A percentile compares a stretch with the other conserved stretches of the same genome.
These are phyloP conservation scores for Rhabditoides inermis DNA, from an alignment of 2,888 invertebrate genomes.

Conservation along the genomic window DNA sequence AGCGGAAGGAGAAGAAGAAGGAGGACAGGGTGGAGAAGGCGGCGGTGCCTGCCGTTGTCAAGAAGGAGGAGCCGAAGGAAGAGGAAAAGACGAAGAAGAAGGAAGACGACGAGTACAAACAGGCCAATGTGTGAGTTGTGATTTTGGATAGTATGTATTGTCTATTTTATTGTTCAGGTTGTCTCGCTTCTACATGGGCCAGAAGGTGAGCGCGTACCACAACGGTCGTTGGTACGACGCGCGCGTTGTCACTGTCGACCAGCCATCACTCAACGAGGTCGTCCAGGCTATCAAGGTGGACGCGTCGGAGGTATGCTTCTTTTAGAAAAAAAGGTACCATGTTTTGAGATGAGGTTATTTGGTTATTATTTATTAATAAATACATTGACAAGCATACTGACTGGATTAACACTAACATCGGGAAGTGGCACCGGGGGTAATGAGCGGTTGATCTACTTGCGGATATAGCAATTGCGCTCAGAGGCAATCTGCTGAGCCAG, in stretches of 20 bases:
- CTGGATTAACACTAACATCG: too few relatives aligned
- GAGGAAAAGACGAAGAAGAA: background rate
- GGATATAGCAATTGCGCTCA: too few relatives aligned
- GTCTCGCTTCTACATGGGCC: conserved; percentile 25
- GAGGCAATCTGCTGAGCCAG: too few relatives aligned
- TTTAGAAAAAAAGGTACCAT: too few relatives aligned
- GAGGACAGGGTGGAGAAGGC: background rate
- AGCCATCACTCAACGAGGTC: conserved; percentile 9
- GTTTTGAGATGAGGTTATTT: too few relatives aligned
- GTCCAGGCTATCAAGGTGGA: background rate
- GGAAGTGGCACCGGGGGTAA: too few relatives aligned
- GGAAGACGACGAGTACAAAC: conserved; percentile 12
- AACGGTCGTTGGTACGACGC: conserved; percentile 26
- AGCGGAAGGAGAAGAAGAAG: conserved; percentile 4
- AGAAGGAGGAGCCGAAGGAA: background rate
- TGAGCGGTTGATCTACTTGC: too few relatives aligned
- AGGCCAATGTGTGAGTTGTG: conserved; percentile 16
- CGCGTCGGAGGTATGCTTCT: too few relatives aligned
- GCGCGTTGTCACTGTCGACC: conserved; percentile 18
- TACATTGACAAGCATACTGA: too few relatives aligned
- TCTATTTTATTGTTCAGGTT: conserved; percentile 16
- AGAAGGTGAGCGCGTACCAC: conserved; percentile 31
- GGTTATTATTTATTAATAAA: too few relatives aligned
- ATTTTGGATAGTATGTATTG: background rate
- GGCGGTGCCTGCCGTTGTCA: background rate